Evolutionary conservation across 2,888 invertebrate species (phyloP).

Genomic region (Seira sanloemensis): DNA sequence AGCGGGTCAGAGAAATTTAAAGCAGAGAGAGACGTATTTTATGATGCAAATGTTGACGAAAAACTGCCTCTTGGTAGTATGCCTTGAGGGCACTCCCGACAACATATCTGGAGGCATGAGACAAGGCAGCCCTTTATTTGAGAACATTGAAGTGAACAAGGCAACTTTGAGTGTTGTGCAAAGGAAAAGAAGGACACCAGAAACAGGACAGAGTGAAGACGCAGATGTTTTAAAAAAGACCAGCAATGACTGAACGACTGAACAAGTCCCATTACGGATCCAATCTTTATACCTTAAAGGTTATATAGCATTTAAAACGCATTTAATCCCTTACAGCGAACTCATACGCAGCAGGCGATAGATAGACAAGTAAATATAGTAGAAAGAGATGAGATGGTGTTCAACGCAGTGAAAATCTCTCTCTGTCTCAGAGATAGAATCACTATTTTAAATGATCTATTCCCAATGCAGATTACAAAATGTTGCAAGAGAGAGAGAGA

Average conservation of each 20-base stretch:
- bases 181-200: neutral
- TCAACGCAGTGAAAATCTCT: neutral
- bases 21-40: neutral
- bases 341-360: slow-evolving; percentile 25
- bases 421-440: neutral
- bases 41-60: neutral
- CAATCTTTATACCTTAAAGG: no score
- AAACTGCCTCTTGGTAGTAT: neutral
- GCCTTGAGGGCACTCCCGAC: neutral
- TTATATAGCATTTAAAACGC: no score
- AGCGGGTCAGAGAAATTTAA: neutral
- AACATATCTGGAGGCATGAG: neutral
- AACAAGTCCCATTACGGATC: no score
- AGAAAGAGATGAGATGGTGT: neutral
- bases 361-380: no score
- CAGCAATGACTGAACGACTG: no score
- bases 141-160: neutral
- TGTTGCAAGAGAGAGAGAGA: no score
- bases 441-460: neutral
- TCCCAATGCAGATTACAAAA: neutral
- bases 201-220: neutral
- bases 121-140: neutral
- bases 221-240: neutral
- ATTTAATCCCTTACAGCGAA: neutral
- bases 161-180: neutral